Conservation (phyloP, 2,797 vertebrate species). For the Protonibea diacanthus region DNA sequence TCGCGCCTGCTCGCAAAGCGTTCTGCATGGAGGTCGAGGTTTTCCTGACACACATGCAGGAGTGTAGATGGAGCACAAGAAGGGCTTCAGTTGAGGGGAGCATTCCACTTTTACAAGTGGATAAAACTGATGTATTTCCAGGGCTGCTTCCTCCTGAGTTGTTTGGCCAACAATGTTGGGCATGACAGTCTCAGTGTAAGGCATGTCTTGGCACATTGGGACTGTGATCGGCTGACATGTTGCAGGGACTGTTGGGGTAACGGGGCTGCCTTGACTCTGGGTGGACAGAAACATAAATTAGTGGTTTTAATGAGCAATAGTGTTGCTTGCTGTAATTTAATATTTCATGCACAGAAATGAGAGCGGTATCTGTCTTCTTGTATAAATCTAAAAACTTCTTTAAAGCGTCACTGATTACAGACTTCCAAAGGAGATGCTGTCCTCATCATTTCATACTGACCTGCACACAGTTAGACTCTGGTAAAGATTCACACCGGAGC, state of each 20-base stretch:
- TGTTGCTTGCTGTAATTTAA: background rate
- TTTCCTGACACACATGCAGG: conserved; percentile 69
- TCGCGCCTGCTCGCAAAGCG: conserved; percentile 57
- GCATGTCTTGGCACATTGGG: conserved; percentile 57
- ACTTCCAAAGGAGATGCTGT: background rate
- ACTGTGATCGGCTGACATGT: conserved; percentile 67
- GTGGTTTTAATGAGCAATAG: background rate
- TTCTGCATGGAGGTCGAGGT: conserved; percentile 63
- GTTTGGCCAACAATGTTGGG: conserved; percentile 67
- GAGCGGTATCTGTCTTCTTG: background rate
- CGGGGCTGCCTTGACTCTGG: conserved; percentile 17
- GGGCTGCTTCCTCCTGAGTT: conserved; percentile 36
- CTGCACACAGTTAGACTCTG: conserved; percentile 64
- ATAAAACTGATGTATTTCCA: background rate
- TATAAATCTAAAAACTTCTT: background rate
- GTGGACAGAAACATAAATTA: conserved; percentile 15
- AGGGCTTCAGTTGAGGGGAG: conserved; percentile 66
- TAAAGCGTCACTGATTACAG: too few relatives aligned
- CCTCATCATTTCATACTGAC: conserved; percentile 12
- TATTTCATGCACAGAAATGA: too few relatives aligned
- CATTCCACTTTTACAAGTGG: conserved; percentile 62
- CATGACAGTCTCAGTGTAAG: conserved; percentile 70
- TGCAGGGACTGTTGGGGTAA: background rate
- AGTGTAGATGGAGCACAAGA: conserved; percentile 75
- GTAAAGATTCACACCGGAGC: conserved; percentile 64